phyloP scores from a whole-genome alignment of 2,113 vertebrate genomes.

The Pogonocichla stellata region DNA sequence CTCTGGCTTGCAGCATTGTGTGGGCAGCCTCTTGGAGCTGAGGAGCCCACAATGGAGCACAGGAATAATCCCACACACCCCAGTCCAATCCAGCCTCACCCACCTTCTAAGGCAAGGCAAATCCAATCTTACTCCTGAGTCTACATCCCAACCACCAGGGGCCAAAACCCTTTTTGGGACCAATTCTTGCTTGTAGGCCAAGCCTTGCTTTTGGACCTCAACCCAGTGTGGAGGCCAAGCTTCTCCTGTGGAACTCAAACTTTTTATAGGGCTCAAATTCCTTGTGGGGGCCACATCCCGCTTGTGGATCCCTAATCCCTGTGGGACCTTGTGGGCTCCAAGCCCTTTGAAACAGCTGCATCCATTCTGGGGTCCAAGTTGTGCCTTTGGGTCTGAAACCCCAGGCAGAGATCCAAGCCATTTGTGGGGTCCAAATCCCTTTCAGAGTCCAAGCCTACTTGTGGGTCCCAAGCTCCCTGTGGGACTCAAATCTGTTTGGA shows the following conservation, averaged over 20 bases:
- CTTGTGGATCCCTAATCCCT: neutral
- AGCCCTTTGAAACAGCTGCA: neutral
- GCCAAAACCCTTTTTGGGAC: neutral
- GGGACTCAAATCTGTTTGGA: neutral
- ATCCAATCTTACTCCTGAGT: neutral
- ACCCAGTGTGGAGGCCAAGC: neutral
- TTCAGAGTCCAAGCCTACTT: neutral
- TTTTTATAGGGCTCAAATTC: neutral
- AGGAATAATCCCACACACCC: neutral
- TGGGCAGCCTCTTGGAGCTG: neutral
- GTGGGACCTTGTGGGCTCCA: no score
- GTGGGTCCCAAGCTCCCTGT: accelerated
- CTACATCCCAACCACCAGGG: neutral
- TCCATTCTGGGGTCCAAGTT: neutral
- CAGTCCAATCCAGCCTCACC: neutral
- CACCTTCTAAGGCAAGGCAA: neutral
- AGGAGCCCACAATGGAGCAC: accelerated
- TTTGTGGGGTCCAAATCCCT: neutral
- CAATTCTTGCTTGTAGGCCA: neutral
- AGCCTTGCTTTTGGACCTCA: neutral
- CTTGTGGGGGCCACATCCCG: neutral
- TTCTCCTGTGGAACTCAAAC: neutral
- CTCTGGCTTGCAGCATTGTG: neutral
- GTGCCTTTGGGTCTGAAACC: neutral
- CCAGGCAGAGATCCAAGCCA: neutral